Evolutionary conservation across 2,888 invertebrate species (phyloP).

Genomic region (Yponomeuta cagnagella): DNA sequence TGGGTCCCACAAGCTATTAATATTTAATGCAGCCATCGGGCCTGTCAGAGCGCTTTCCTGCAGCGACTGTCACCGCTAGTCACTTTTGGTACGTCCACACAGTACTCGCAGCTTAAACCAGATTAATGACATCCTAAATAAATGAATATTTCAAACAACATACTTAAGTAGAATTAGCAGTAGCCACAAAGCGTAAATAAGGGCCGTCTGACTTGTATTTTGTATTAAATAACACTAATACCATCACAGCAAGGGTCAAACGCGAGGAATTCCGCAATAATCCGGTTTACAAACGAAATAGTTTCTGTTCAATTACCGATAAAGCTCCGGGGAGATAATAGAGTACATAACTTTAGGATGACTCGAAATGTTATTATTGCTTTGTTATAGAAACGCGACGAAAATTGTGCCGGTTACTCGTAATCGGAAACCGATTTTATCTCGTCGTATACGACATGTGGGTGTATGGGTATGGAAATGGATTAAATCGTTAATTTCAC

Average conservation of each 20-base stretch:
- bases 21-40: constrained; percentile 25
- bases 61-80: not conserved
- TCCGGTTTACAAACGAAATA: constrained; percentile 50
- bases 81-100: not conserved
- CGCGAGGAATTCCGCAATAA: constrained; percentile 40
- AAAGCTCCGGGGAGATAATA: constrained; percentile 43
- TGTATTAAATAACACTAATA: constrained; percentile 50
- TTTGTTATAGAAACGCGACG: constrained; percentile 25
- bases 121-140: constrained; percentile 22
- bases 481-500: constrained; percentile 8
- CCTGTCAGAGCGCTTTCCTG: constrained; percentile 7
- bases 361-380: constrained; percentile 41
- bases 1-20: constrained; percentile 24
- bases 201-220: constrained; percentile 37
- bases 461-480: not conserved
- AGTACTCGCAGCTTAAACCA: constrained; percentile 20
- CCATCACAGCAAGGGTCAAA: constrained; percentile 39
- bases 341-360: constrained; percentile 39
- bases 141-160: constrained; percentile 20
- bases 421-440: constrained; percentile 8
- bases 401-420: constrained; percentile 10
- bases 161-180: constrained; percentile 31
- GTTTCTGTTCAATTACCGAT: constrained; percentile 57
- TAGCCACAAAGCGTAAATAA: constrained; percentile 40
- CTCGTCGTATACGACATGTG: not conserved